phyloP scores from a whole-genome alignment of 1,140 invertebrate genomes.

The Sitobion miscanthi region DNA sequence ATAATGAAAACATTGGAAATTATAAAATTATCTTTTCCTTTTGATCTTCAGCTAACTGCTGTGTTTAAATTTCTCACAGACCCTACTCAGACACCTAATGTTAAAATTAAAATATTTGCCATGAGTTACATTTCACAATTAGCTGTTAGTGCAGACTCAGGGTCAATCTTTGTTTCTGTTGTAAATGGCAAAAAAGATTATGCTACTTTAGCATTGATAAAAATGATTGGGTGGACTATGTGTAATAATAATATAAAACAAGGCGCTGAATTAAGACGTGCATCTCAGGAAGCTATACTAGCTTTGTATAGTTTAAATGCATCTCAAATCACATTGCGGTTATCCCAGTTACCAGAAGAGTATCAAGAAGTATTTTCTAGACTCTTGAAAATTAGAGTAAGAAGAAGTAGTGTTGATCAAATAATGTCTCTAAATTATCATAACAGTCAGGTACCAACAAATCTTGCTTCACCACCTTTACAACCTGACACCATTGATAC shows the following conservation, averaged over 20 bases:
- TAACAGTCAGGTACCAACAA: constrained; percentile 49
- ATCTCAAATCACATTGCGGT: constrained; percentile 81
- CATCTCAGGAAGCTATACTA: constrained; percentile 80
- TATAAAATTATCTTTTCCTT: constrained; percentile 74
- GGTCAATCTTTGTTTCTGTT: constrained; percentile 61
- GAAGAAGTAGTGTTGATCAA: constrained; percentile 54
- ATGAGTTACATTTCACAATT: constrained; percentile 78
- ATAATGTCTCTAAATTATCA: constrained; percentile 10
- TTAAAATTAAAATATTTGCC: constrained; percentile 80
- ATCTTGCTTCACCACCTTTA: constrained; percentile 60
- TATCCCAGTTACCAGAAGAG: constrained; percentile 81
- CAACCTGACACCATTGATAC: constrained; percentile 68
- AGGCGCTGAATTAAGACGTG: constrained; percentile 76
- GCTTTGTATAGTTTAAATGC: constrained; percentile 89
- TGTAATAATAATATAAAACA: constrained; percentile 70
- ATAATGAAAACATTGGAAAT: constrained; percentile 85
- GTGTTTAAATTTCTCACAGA: constrained; percentile 84
- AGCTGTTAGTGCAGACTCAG: constrained; percentile 66
- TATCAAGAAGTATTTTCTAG: constrained; percentile 81
- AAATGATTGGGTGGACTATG: constrained; percentile 65
- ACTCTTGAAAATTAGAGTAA: constrained; percentile 71
- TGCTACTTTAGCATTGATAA: constrained; percentile 70
- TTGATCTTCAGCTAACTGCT: constrained; percentile 69
- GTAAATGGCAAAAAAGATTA: constrained; percentile 62
- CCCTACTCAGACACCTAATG: constrained; percentile 87